phyloP scores from a whole-genome alignment of 2,113 vertebrate species.

The Elgaria multicarinata region DNA sequence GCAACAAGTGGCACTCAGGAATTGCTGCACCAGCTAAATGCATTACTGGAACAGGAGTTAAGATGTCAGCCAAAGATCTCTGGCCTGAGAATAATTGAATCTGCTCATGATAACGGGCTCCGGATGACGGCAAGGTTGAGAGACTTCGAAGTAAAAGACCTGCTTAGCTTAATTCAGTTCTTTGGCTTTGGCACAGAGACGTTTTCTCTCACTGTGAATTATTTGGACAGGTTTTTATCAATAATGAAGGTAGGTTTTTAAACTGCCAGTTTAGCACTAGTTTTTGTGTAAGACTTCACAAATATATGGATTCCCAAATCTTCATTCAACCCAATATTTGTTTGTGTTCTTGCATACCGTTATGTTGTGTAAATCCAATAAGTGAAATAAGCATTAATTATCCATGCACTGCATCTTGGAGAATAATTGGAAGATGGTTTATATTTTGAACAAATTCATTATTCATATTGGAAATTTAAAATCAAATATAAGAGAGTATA shows the following conservation, averaged over 20 bases:
- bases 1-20: conserved; percentile 73
- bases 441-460: neutral
- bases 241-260: conserved; percentile 89
- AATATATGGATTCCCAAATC: neutral
- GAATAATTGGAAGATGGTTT: neutral
- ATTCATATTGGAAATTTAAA: too few relatives aligned
- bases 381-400: neutral
- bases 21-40: conserved; percentile 84
- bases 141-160: conserved; percentile 92
- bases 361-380: neutral
- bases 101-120: conserved; percentile 89
- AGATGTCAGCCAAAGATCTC: conserved; percentile 89
- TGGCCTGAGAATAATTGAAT: conserved; percentile 88
- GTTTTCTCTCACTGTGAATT: conserved; percentile 90
- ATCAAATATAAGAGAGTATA: neutral
- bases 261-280: neutral
- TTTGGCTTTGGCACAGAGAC: conserved; percentile 92
- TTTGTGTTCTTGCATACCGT: neutral
- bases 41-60: conserved; percentile 85
- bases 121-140: conserved; percentile 89
- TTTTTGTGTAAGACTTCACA: neutral
- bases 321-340: neutral
- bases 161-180: conserved; percentile 93
- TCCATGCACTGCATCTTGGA: neutral
- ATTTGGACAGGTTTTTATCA: conserved; percentile 92